Evolutionary conservation across 2,888 invertebrate genomes (phyloP).

Genomic region (Macrosiphum euphorbiae): DNA sequence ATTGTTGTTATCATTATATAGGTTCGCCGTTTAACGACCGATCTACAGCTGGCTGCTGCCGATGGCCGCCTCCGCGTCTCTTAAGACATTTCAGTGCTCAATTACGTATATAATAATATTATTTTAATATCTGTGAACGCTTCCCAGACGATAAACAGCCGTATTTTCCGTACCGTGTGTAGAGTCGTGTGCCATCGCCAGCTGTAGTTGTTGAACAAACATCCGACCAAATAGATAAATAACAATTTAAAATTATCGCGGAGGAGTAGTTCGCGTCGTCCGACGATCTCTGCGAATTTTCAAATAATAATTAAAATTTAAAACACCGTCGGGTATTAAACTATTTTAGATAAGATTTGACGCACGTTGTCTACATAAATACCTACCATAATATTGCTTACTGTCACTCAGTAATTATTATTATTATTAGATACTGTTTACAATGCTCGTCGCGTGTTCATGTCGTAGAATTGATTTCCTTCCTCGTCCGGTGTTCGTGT

Average conservation of each 20-base stretch:
- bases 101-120: too few relatives aligned
- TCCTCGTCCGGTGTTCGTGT: background rate
- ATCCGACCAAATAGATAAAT: background rate
- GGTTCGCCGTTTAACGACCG: too few relatives aligned
- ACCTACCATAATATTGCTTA: background rate
- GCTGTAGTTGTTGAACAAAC: background rate
- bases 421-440: background rate
- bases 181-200: background rate
- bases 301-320: background rate
- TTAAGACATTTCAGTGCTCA: too few relatives aligned
- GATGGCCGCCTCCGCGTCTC: too few relatives aligned
- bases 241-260: background rate
- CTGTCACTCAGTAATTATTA: background rate
- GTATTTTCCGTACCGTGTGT: background rate
- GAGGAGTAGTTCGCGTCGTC: background rate
- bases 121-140: background rate
- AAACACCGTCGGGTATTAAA: background rate
- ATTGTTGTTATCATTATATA: too few relatives aligned
- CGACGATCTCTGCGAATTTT: background rate
- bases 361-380: background rate
- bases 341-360: background rate
- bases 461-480: background rate
- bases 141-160: background rate
- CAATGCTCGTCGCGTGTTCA: background rate
- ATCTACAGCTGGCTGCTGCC: too few relatives aligned